Conservation (phyloP, 2,113 vertebrate species). For the Colistium nudipinnis region DNA sequence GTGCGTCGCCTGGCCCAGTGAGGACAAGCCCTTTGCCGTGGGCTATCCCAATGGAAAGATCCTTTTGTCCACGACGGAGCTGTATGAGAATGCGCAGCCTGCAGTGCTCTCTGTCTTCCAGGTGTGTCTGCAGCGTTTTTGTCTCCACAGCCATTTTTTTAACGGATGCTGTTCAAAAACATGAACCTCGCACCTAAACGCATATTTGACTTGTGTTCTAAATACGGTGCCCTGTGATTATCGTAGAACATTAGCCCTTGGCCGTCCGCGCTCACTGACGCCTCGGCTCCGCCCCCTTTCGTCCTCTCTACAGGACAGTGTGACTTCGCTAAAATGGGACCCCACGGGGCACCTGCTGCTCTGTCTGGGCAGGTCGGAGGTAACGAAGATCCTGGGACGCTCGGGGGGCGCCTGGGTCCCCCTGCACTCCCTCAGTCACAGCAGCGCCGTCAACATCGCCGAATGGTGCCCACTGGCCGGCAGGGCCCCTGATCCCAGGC, state of each 20-base stretch:
- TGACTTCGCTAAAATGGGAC: constrained; percentile 82
- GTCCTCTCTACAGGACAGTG: constrained; percentile 70
- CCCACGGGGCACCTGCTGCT: constrained; percentile 84
- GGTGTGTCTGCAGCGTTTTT: constrained; percentile 63
- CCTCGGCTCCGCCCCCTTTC: not conserved
- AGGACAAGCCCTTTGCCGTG: constrained; percentile 81
- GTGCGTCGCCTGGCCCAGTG: constrained; percentile 83
- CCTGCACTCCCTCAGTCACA: constrained; percentile 80
- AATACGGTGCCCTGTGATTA: not conserved
- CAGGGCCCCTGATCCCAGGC: constrained; percentile 74
- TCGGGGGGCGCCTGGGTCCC: constrained; percentile 74
- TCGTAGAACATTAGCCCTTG: not conserved
- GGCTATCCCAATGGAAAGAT: constrained; percentile 84
- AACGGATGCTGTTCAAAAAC: too few relatives aligned
- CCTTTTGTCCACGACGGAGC: constrained; percentile 73
- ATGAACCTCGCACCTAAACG: not conserved
- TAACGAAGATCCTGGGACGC: constrained; percentile 80
- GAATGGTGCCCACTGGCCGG: constrained; percentile 83
- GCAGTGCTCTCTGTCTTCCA: constrained; percentile 79
- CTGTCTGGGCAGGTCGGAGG: constrained; percentile 79
- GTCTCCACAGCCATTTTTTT: not conserved
- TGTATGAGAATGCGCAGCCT: constrained; percentile 73
- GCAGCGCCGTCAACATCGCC: constrained; percentile 70
- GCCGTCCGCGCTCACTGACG: not conserved
- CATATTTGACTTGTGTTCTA: not conserved